These are phyloP conservation scores for Pantelozetes paolii DNA, from an alignment of 2,888 invertebrate genomes.

Conservation along the genomic window DNA sequence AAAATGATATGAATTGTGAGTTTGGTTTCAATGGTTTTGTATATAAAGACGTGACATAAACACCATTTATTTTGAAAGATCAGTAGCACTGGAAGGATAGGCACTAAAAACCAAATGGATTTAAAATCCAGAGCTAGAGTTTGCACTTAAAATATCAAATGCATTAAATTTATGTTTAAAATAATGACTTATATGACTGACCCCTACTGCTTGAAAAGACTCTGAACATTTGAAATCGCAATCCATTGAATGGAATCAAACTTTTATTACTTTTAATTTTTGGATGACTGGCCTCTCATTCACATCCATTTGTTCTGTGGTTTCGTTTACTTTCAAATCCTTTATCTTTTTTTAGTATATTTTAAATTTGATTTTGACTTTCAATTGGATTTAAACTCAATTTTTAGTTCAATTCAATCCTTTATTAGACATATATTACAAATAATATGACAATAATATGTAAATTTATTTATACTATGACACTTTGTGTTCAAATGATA, in stretches of 20 bases:
- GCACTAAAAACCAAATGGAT: not conserved
- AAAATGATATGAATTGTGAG: slow-evolving; percentile 28
- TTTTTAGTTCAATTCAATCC: not conserved
- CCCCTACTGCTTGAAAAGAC: not conserved
- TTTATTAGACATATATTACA: not conserved
- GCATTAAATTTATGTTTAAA: slow-evolving; percentile 4
- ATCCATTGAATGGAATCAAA: slow-evolving; percentile 17
- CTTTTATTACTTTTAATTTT: not conserved
- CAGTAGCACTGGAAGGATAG: not conserved
- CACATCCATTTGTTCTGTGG: not conserved
- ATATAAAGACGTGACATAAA: slow-evolving; percentile 27
- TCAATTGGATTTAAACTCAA: not conserved
- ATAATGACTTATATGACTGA: not conserved
- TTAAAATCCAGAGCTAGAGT: slow-evolving; percentile 10
- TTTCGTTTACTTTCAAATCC: not conserved
- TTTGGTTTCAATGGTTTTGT: not conserved
- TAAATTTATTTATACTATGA: no score
- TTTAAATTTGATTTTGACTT: not conserved
- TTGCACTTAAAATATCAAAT: not conserved
- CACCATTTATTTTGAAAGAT: not conserved
- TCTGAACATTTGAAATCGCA: not conserved
- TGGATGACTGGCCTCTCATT: not conserved
- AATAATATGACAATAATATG: no score
- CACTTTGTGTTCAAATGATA: no score
- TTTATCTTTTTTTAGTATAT: not conserved